A percentile compares a stretch with the other conserved stretches of the same genome.
These are phyloP conservation scores for Colletes collaris DNA, from an alignment of 2,888 invertebrate genomes.

Conservation along the genomic window DNA sequence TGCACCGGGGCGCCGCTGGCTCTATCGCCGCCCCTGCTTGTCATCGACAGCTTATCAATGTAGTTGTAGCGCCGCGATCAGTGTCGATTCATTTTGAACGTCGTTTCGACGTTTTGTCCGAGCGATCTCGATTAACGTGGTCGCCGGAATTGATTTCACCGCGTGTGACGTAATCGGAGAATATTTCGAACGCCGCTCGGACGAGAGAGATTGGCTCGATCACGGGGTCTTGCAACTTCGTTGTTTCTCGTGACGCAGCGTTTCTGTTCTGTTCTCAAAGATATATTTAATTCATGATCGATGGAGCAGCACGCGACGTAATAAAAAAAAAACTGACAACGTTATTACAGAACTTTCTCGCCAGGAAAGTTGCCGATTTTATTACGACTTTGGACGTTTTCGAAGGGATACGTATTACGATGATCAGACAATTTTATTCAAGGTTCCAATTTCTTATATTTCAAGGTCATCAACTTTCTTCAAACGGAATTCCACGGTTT, in stretches of 20 bases:
- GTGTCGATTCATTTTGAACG: neutral
- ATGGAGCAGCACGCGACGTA: constrained; percentile 1
- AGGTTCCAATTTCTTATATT: too few relatives aligned
- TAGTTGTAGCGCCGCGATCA: neutral
- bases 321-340: too few relatives aligned
- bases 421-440: too few relatives aligned
- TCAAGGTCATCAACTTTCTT: too few relatives aligned
- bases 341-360: too few relatives aligned
- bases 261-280: neutral
- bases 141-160: constrained; percentile 14
- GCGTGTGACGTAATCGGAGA: constrained; percentile 15
- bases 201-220: neutral
- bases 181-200: constrained; percentile 20
- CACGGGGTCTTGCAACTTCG: constrained; percentile 12
- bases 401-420: too few relatives aligned
- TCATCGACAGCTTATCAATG: too few relatives aligned
- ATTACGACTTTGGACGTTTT: too few relatives aligned
- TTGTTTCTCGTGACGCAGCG: constrained; percentile 17
- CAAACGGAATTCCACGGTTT: too few relatives aligned
- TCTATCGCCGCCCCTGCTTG: too few relatives aligned
- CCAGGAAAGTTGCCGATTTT: too few relatives aligned
- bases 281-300: neutral
- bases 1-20: too few relatives aligned
- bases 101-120: neutral
- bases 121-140: constrained; percentile 8